Percentiles rank a stretch among this genome's conserved stretches.
phyloP scores from a whole-genome alignment of 2,113 vertebrate genomes.

The Alces alces region DNA sequence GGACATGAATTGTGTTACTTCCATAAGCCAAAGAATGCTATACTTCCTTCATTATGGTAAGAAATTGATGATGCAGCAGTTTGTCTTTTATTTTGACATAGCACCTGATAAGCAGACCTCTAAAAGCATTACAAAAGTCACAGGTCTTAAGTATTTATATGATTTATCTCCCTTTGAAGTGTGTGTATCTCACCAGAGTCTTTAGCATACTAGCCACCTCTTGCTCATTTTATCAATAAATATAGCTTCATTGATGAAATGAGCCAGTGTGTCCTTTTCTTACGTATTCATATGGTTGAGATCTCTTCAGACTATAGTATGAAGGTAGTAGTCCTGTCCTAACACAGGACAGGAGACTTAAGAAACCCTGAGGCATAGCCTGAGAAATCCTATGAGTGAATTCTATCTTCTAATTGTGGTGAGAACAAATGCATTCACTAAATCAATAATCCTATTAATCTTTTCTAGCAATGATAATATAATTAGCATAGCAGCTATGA shows the following conservation, averaged over 20 bases:
- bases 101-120: not conserved
- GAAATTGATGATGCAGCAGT: not conserved
- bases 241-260: not conserved
- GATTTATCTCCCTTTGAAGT: not conserved
- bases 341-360: not conserved
- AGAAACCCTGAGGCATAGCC: not conserved
- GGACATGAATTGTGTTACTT: not conserved
- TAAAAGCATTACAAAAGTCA: not conserved
- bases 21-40: not conserved
- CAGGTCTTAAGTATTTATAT: not conserved
- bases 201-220: not conserved
- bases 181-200: not conserved
- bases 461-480: not conserved
- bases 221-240: not conserved
- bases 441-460: not conserved
- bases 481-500: not conserved
- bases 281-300: not conserved
- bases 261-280: not conserved
- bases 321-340: no score
- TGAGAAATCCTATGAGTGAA: not conserved
- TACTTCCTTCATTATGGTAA: not conserved
- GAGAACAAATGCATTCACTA: not conserved
- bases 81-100: not conserved
- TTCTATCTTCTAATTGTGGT: not conserved
- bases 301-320: not conserved